Percentiles rank a stretch among this genome's conserved stretches.
These are phyloP conservation scores for Hylaeus volcanicus DNA, from an alignment of 1,140 invertebrate species.

Conservation along the genomic window DNA sequence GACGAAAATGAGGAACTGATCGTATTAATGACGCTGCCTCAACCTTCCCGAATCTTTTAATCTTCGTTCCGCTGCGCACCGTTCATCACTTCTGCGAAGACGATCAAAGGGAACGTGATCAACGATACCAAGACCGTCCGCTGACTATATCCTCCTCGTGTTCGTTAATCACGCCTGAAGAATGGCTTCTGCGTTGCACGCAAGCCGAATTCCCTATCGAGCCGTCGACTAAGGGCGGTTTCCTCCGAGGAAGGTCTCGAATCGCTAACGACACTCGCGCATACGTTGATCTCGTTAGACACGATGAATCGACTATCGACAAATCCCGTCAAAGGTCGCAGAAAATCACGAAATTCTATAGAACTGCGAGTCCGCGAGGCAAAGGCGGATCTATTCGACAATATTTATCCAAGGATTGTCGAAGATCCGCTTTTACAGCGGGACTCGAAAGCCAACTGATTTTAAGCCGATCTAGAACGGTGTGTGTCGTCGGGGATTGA, in stretches of 20 bases:
- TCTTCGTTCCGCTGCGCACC: background rate
- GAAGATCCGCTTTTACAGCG: background rate
- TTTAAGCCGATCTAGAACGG: background rate
- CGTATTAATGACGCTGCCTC: background rate
- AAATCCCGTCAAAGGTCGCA: background rate
- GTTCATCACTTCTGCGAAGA: background rate
- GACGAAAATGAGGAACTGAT: background rate
- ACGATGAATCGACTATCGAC: too few relatives aligned
- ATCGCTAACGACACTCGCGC: background rate
- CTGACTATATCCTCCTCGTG: slow-evolving; percentile 1
- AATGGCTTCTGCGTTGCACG: slow-evolving; percentile 30
- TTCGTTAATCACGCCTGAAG: slow-evolving; percentile 37
- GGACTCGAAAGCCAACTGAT: background rate
- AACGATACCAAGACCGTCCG: slow-evolving; percentile 1
- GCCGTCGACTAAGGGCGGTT: background rate
- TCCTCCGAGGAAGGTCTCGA: background rate
- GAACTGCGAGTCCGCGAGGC: background rate
- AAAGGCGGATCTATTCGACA: background rate
- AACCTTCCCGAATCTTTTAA: background rate
- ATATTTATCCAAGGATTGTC: background rate
- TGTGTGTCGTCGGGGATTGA: background rate
- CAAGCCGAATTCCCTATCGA: slow-evolving; percentile 13
- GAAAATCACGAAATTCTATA: background rate
- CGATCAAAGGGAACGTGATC: background rate
- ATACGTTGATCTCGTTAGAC: too few relatives aligned